Evolutionary conservation across 2,113 vertebrate genomes (phyloP).

Genomic region (Piaya cayana): DNA sequence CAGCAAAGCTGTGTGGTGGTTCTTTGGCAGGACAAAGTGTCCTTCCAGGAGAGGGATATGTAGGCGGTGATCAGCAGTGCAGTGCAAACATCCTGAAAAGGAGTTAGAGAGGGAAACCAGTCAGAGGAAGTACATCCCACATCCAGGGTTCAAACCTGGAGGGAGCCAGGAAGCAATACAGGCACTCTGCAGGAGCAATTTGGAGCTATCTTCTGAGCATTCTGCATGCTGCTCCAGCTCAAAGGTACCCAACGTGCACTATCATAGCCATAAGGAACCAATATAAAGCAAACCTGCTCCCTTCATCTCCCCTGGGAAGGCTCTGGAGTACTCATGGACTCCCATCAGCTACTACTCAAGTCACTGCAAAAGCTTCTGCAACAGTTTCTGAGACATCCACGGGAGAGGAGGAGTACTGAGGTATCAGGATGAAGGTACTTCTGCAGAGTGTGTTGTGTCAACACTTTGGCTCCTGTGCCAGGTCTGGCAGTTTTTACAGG

Average conservation of each 20-base stretch:
- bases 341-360: background rate
- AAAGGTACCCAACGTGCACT: background rate
- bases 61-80: conserved; percentile 88
- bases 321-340: background rate
- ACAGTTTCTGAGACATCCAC: background rate
- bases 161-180: background rate
- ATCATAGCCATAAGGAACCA: background rate
- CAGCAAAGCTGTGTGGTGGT: conserved; percentile 92
- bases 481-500: background rate
- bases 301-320: background rate
- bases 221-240: background rate
- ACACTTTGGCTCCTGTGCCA: background rate
- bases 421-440: fast-evolving
- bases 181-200: background rate
- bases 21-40: conserved; percentile 91
- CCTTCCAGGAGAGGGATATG: conserved; percentile 92
- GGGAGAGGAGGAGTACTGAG: background rate
- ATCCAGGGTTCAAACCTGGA: background rate
- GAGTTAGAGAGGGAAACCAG: background rate
- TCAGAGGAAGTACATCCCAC: background rate
- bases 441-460: background rate
- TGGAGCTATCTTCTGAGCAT: background rate
- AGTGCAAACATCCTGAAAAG: conserved; percentile 86
- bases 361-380: background rate
- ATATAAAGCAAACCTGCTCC: background rate